Evolutionary conservation across 2,113 vertebrate genomes (phyloP).

Genomic region (Fulica atra): DNA sequence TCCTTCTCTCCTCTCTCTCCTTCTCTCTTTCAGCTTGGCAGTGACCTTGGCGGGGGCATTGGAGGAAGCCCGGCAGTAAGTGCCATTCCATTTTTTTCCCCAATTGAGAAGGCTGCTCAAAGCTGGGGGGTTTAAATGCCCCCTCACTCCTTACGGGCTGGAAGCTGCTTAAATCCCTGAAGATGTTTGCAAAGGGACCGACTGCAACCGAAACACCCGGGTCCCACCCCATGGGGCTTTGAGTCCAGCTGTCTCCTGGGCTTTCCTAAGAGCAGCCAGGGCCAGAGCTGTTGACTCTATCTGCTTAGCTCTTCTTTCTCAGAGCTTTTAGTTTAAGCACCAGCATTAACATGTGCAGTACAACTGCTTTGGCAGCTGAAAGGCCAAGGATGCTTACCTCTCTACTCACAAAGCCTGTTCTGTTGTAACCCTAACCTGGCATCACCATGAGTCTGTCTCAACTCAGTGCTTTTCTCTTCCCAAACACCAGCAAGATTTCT

Average conservation of each 20-base stretch:
- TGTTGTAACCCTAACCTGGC: background rate
- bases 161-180: conserved; percentile 4
- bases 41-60: conserved; percentile 99
- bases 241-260: conserved; percentile 30
- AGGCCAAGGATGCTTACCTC: background rate
- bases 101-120: conserved; percentile 40
- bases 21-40: conserved; percentile 95
- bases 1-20: conserved; percentile 75
- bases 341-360: background rate
- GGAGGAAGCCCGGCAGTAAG: conserved; percentile 99
- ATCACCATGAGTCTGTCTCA: background rate
- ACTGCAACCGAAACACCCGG: background rate
- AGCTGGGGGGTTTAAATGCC: conserved; percentile 10
- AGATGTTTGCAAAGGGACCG: background rate
- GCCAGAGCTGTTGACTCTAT: background rate
- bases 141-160: background rate
- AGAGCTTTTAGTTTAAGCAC: background rate
- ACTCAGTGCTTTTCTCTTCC: background rate
- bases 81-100: conserved; percentile 79
- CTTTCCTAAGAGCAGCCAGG: background rate
- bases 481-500: background rate
- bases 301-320: conserved; percentile 13
- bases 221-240: background rate
- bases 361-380: background rate
- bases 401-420: background rate